Base-by-base conservation (phyloP, 2,888 invertebrate species). In the Diplolepis rosae region DNA sequence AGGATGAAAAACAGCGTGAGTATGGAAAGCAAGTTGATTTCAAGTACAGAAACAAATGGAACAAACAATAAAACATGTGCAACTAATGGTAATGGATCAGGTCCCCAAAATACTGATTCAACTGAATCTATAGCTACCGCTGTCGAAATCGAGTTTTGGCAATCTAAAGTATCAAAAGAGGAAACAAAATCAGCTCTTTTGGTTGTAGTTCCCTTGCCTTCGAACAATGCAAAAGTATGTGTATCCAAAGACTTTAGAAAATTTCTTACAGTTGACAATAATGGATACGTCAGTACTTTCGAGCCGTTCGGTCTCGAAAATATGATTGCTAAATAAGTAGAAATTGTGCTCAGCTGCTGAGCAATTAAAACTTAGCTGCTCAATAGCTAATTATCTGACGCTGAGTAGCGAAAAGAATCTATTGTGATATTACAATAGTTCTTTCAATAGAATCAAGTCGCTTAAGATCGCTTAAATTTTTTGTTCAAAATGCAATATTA, bases 1-100 rank as follows among this genome's bases (percentile, higher is more conserved):
- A 74, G 68, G 13, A 56, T 85, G 18, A 71, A 56, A 24, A 68
- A 54, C 28, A 77, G 75, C 65, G 66, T 66, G 15, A 79, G 79
- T 24, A 48, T 70, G 1, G 79, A 79, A 24, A 28, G 7, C n/a
- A 52, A 52, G 52, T 30, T 30, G 28, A 52, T 15, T 15, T n/a
- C n/a, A 42, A 42, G 42, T 42, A n/a, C n/a, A 4, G 1, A 42
- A 4, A 1, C n/a, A n/a, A n/a, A 42, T n/a, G n/a, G 4, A 5
- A 42, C 4, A 5, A 42, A n/a, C 4, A n/a, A 42, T n/a, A 6
- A 1, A 5, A 42, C 4, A 5, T n/a, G 6, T 4, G 39, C n/a
- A 5, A 39, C 39, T 39, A 39, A 39, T 39, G 11, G n/a, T 1
- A 39, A 13, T 39, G 11, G 4, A 11, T 5, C n/a, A 45, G 18